Conservation (phyloP, 2,797 vertebrate species). For the Pseudochirops corinnae region DNA sequence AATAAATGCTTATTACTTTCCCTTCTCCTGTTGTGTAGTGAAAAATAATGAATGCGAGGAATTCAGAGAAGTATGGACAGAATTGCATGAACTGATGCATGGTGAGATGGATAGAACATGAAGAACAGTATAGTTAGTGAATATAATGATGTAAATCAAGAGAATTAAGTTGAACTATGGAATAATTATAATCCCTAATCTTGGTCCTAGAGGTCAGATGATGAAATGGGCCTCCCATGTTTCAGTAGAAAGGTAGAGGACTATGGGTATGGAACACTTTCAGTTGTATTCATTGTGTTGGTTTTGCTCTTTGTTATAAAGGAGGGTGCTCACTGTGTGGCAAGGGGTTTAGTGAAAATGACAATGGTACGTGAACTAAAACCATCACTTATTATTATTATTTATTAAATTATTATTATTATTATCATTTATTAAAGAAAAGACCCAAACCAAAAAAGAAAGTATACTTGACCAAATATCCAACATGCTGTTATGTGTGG, state of each 20-base stretch:
- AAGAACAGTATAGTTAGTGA: background rate
- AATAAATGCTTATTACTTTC: too few relatives aligned
- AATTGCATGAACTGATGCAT: background rate
- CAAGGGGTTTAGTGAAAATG: background rate
- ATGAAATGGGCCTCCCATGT: background rate
- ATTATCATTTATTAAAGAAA: background rate
- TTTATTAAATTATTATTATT: background rate
- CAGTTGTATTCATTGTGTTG: background rate
- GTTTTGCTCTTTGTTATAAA: background rate
- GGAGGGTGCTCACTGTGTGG: background rate
- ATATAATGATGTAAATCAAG: background rate
- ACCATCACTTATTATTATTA: background rate
- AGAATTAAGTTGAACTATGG: background rate
- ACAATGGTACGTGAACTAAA: background rate
- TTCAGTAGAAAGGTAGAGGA: background rate
- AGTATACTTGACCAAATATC: background rate
- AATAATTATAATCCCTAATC: background rate
- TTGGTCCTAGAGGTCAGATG: background rate
- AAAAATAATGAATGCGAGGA: too few relatives aligned
- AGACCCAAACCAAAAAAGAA: background rate
- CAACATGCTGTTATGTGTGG: background rate
- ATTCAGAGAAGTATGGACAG: background rate
- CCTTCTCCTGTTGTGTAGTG: too few relatives aligned
- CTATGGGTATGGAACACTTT: background rate
- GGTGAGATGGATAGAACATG: background rate